These are phyloP conservation scores for Ophion costatus DNA, from an alignment of 2,888 invertebrate genomes.

Conservation along the genomic window DNA sequence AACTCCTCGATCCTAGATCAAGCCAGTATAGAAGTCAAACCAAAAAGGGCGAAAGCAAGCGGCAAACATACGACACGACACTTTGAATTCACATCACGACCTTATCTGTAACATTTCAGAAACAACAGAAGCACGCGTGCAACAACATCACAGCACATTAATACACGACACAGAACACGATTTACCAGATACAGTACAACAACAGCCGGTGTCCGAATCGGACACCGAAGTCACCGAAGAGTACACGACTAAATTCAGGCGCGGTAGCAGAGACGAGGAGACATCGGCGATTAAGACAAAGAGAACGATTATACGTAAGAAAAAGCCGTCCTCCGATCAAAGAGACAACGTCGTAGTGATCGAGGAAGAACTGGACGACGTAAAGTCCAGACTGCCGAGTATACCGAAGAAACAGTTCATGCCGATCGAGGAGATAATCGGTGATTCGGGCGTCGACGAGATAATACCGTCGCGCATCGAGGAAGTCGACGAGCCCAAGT, in stretches of 20 bases:
- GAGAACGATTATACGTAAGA: constrained; percentile 79
- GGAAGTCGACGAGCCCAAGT: constrained; percentile 74
- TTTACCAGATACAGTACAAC: constrained; percentile 73
- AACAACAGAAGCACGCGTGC: constrained; percentile 80
- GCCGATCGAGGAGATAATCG: constrained; percentile 79
- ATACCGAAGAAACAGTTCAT: constrained; percentile 81
- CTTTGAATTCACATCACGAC: constrained; percentile 74
- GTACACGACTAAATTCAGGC: constrained; percentile 80
- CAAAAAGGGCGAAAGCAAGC: constrained; percentile 69
- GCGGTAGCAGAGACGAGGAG: constrained; percentile 76
- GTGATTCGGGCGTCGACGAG: constrained; percentile 73
- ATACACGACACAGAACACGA: constrained; percentile 79
- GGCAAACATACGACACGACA: constrained; percentile 69
- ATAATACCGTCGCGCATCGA: constrained; percentile 76
- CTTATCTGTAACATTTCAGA: constrained; percentile 82
- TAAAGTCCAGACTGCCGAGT: constrained; percentile 73
- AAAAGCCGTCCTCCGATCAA: constrained; percentile 68
- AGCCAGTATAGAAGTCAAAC: constrained; percentile 74
- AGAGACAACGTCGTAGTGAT: constrained; percentile 78
- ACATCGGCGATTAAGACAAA: constrained; percentile 80
- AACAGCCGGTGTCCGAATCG: constrained; percentile 76
- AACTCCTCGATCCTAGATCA: constrained; percentile 46
- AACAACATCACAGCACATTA: constrained; percentile 77
- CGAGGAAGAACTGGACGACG: constrained; percentile 81
- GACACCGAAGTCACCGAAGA: constrained; percentile 80